Evolutionary conservation across 2,113 vertebrate species (phyloP), one percentile per base, ranked within the genome.

Genomic region (Lipophrys pholis): DNA sequence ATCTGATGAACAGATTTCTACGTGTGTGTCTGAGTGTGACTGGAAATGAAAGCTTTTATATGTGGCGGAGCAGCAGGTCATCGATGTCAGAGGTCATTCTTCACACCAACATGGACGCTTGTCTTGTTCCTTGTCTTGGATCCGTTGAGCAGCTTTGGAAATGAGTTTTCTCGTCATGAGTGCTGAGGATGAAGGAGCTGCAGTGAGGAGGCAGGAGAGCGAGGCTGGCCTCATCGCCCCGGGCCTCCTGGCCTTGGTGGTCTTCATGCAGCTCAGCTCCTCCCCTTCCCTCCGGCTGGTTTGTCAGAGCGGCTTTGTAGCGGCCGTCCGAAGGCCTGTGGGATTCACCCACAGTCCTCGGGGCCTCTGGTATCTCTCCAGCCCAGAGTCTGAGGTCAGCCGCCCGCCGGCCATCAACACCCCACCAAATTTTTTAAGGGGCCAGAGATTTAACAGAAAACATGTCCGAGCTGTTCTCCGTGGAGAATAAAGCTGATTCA

Each of bases 321-420:
- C 67, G 1, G 71, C 70, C 71, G 48, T 16, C 41, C 10, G 3
- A 50, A 35, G 46, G 52, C 80, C 80, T 82, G 50, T 0, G 40
- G 80, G 86, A 71, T 77, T 85, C 84, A 77, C 82, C 81, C 84
- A 66, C 73, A 78, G 73, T 81, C 82, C 82, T 76, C 17, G 0
- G 49, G 74, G 76, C 57, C 17, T n/a, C 50, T 21, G 59, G 60
- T 76, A 69, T 72, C 73, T 74, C 73, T 63, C 52, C 83, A 69
- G 72, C 76, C 63, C 75, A 16, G 45, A 55, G 74, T 66, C 49
- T 49, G 83, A 73, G 86, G 86, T 91, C 86, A 88, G 78, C 12
- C 30, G 38, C 76, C 89, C 84, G 64, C 65, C 62, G 59, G 85
- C 80, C 70, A 87, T 68, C 76, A 11, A 57, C 63, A 46, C 53